phyloP scores from a whole-genome alignment of 2,113 vertebrate genomes.

The Ciconia boyciana region DNA sequence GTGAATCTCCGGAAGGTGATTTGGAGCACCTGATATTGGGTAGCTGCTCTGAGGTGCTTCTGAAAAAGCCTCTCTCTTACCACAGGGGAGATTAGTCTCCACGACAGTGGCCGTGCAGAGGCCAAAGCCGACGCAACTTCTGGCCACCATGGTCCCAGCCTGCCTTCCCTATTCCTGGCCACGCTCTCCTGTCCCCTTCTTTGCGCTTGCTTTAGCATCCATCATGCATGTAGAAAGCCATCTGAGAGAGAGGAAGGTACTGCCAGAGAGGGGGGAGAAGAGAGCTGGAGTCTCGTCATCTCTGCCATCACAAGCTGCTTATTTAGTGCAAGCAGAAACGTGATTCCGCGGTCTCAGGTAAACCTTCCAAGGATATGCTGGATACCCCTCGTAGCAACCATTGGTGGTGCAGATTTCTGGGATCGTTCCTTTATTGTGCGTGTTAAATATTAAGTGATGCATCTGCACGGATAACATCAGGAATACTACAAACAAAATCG shows the following conservation, averaged over 20 bases:
- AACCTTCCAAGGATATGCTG: not conserved
- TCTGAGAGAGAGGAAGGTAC: not conserved
- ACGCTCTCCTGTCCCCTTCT: not conserved
- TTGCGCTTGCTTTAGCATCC: not conserved
- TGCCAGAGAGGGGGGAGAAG: not conserved
- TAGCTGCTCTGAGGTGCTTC: not conserved
- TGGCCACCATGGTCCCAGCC: fast-evolving
- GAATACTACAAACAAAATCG: not conserved
- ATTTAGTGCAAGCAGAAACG: not conserved
- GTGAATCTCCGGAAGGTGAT: not conserved
- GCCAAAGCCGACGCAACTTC: fast-evolving
- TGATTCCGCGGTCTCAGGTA: not conserved
- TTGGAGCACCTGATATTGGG: not conserved
- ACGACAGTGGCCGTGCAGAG: fast-evolving
- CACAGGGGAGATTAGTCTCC: not conserved
- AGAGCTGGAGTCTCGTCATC: not conserved
- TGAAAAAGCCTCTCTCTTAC: not conserved
- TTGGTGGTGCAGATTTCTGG: not conserved
- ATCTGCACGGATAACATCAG: not conserved
- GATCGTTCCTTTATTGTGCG: not conserved
- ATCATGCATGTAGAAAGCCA: fast-evolving
- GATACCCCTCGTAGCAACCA: not conserved
- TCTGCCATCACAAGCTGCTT: not conserved
- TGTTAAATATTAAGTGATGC: not conserved
- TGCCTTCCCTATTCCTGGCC: not conserved